Percentiles rank a stretch among this genome's conserved stretches.
These are phyloP conservation scores for Cephalopterus ornatus DNA, from an alignment of 2,113 vertebrate species.

Conservation along the genomic window DNA sequence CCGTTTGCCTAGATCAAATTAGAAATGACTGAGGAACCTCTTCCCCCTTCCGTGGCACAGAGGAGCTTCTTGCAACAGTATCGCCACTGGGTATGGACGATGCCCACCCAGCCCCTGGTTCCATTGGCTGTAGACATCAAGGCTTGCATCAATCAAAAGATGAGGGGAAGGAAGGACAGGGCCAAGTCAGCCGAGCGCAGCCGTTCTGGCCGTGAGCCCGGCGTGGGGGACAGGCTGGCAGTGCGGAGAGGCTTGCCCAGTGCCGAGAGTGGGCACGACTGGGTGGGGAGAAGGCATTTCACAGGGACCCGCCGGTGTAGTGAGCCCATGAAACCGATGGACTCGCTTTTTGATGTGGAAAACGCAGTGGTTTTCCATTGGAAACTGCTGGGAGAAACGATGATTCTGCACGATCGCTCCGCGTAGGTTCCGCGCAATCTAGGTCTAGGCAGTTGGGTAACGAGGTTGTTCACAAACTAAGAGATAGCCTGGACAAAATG, in stretches of 20 bases:
- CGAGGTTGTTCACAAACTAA: background rate
- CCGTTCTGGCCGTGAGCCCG: background rate
- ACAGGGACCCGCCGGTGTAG: background rate
- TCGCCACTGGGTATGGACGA: background rate
- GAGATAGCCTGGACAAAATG: background rate
- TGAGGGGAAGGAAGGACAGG: background rate
- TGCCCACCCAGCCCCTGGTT: background rate
- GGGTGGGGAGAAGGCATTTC: background rate
- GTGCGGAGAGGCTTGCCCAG: background rate
- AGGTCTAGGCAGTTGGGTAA: background rate
- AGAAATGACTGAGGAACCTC: background rate
- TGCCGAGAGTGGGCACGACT: background rate
- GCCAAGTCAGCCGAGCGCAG: background rate
- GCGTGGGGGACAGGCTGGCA: background rate
- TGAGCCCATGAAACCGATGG: background rate
- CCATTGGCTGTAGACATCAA: background rate
- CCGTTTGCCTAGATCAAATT: background rate
- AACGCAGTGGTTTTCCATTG: background rate
- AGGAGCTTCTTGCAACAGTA: background rate
- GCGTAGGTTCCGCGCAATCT: background rate
- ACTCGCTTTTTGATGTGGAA: background rate
- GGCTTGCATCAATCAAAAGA: background rate
- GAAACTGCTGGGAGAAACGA: background rate
- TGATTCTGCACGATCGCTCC: background rate
- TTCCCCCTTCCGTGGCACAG: background rate